These are phyloP conservation scores for Sicus ferrugineus DNA, from an alignment of 2,888 invertebrate genomes.

Conservation along the genomic window DNA sequence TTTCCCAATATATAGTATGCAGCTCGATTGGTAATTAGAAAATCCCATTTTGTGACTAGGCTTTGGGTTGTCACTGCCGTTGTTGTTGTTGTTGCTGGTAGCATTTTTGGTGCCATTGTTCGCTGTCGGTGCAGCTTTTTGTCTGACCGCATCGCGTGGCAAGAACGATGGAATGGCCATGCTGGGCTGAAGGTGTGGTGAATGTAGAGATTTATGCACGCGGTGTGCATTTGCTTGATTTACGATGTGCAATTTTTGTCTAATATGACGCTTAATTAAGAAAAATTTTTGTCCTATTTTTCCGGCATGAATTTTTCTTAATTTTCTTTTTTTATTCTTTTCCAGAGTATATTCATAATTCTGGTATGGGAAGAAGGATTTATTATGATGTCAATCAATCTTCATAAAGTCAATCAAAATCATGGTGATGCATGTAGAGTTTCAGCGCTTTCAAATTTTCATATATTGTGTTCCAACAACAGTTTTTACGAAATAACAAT, in stretches of 20 bases:
- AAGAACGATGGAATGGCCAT: neutral
- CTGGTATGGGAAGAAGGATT: no score
- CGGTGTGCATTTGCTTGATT: slow-evolving; percentile 28
- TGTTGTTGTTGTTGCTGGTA: slow-evolving; percentile 1
- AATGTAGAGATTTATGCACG: slow-evolving; percentile 21
- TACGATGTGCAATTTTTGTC: slow-evolving; percentile 20
- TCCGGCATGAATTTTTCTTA: neutral
- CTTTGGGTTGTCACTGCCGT: slow-evolving; percentile 14
- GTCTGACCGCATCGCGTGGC: neutral
- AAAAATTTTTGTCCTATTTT: neutral
- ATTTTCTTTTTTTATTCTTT: no score
- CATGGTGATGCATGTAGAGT: no score
- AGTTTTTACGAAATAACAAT: no score
- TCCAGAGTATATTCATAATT: no score
- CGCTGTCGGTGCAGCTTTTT: neutral
- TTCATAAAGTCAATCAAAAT: no score
- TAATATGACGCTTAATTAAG: slow-evolving; percentile 21
- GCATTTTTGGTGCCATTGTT: neutral
- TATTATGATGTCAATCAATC: no score
- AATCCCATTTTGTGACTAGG: slow-evolving; percentile 38
- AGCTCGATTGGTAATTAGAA: slow-evolving; percentile 38
- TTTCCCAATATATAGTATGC: slow-evolving; percentile 29
- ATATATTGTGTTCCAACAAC: no score
- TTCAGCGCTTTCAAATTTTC: no score
- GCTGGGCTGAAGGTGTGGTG: neutral